These are phyloP conservation scores for Trichoplax adhaerens DNA, from an alignment of 37 sponge, comb jelly and placozoan species.

Conservation along the genomic window DNA sequence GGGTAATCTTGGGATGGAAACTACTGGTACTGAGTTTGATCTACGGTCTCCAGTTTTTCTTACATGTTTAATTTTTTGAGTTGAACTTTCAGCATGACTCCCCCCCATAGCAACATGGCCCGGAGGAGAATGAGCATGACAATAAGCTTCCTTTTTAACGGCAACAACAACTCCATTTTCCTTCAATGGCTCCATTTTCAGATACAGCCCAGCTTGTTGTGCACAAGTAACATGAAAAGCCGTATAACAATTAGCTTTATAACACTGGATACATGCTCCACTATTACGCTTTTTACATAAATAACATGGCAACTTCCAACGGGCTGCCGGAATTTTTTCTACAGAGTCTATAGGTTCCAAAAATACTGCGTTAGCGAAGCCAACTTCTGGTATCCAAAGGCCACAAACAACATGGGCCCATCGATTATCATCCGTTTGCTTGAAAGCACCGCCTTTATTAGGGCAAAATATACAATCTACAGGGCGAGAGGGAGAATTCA, in stretches of 20 bases:
- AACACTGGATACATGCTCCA: constrained; percentile 97
- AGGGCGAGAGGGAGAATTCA: constrained; percentile 79
- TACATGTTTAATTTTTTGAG: not conserved
- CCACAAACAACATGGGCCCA: constrained; percentile 98
- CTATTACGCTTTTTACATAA: constrained; percentile 52
- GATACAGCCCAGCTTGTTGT: constrained; percentile 79
- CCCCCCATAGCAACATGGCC: constrained; percentile 16
- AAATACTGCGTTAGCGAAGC: constrained; percentile 92
- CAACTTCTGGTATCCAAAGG: constrained; percentile 97
- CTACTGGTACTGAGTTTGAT: no score
- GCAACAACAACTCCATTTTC: constrained; percentile 10
- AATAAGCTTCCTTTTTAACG: constrained; percentile 74
- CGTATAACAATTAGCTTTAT: constrained; percentile 82
- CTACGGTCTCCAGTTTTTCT: no score
- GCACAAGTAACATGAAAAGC: constrained; percentile 99
- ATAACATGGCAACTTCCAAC: constrained; percentile 92
- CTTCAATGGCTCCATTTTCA: constrained; percentile 62
- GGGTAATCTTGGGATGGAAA: no score
- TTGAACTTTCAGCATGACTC: not conserved
- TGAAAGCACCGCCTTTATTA: constrained; percentile 91
- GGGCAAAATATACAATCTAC: constrained; percentile 97
- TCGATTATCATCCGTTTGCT: constrained; percentile 74
- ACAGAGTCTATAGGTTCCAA: constrained; percentile 94
- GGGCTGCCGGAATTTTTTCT: constrained; percentile 79
- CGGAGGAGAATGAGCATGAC: constrained; percentile 65